These are phyloP conservation scores for Otus scops DNA, from an alignment of 2,797 vertebrate genomes.

Conservation along the genomic window DNA sequence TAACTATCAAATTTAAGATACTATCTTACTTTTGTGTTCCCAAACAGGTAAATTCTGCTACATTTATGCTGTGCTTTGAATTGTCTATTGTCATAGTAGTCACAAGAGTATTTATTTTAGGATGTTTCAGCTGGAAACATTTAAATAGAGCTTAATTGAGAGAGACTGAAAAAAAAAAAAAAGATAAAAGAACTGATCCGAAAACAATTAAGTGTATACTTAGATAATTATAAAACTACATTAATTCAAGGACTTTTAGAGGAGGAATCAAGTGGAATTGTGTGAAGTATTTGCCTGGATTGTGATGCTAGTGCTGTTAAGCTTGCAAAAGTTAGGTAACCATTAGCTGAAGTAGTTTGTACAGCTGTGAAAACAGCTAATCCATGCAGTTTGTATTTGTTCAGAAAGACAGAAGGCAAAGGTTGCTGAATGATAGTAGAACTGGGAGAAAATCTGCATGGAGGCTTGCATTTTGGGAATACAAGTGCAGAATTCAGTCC, in stretches of 20 bases:
- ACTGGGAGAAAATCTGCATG: background rate
- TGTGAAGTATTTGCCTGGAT: background rate
- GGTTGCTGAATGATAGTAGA: background rate
- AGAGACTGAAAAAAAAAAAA: background rate
- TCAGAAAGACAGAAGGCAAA: background rate
- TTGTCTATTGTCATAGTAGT: background rate
- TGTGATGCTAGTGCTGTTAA: background rate
- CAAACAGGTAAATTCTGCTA: background rate
- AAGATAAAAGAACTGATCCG: background rate
- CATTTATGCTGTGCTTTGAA: background rate
- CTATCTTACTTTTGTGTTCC: background rate
- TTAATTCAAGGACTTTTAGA: background rate
- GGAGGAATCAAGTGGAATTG: background rate
- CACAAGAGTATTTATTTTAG: background rate
- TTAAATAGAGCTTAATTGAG: background rate
- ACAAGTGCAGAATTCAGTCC: background rate
- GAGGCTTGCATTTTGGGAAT: background rate
- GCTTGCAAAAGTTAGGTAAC: background rate
- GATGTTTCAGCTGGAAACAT: background rate
- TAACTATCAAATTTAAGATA: background rate
- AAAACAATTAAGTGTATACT: background rate
- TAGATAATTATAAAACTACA: background rate
- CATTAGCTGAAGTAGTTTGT: background rate
- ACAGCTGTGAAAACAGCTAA: background rate
- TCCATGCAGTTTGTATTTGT: background rate